phyloP scores from a whole-genome alignment of 2,888 invertebrate species.

The Pollenia griseotomentosa region DNA sequence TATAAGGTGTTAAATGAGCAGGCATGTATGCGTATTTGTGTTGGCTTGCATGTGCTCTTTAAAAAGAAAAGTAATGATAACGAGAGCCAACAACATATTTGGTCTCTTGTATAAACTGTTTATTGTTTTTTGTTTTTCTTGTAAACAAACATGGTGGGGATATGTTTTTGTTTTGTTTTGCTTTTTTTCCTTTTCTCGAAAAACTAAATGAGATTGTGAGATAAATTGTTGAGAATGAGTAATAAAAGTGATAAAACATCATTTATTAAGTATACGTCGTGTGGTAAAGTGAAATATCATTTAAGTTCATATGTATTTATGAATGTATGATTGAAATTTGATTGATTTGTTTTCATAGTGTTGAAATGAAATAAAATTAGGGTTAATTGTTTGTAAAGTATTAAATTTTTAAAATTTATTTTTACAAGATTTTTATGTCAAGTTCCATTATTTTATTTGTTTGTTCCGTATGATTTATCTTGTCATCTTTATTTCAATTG shows the following conservation, averaged over 20 bases:
- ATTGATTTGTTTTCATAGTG: conserved; percentile 51
- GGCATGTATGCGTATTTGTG: not conserved
- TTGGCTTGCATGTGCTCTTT: not conserved
- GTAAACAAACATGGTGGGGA: conserved; percentile 29
- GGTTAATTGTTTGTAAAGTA: conserved; percentile 14
- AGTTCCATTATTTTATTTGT: not conserved
- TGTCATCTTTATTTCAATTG: conserved; percentile 44
- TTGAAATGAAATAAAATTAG: conserved; percentile 7
- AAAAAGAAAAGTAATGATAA: conserved; percentile 17
- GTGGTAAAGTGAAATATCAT: conserved; percentile 33
- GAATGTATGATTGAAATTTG: conserved; percentile 26
- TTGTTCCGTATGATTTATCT: not conserved
- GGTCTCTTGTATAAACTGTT: conserved; percentile 22
- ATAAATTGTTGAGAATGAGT: conserved; percentile 6
- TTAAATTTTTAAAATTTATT: not conserved
- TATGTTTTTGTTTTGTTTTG: not conserved
- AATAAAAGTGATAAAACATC: conserved; percentile 25
- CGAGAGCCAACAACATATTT: conserved; percentile 14
- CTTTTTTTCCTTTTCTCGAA: not conserved
- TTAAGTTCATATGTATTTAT: not conserved
- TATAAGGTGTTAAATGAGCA: conserved; percentile 62
- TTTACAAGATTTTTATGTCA: not conserved
- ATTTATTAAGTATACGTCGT: conserved; percentile 56
- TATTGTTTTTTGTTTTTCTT: conserved; percentile 37
- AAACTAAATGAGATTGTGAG: not conserved